Percentiles rank a stretch among this genome's conserved stretches.
Conservation (phyloP, 2,113 vertebrate species). For the Heliornis fulica region DNA sequence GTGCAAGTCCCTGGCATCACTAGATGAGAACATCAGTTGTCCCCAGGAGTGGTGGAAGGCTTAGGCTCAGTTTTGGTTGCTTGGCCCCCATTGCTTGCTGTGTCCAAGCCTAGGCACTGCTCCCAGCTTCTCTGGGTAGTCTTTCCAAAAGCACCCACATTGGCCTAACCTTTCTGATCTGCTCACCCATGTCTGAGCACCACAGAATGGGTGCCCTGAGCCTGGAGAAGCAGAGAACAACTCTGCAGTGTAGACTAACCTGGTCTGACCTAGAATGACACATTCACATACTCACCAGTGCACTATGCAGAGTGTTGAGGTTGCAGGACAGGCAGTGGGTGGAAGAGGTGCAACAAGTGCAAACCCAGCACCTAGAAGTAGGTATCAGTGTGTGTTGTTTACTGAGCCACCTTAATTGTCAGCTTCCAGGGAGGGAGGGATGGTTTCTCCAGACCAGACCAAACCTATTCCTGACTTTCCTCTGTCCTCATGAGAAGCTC, state of each 20-base stretch:
- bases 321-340: neutral
- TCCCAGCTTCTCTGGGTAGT: too few species aligned
- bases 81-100: neutral
- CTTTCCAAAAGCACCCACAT: neutral
- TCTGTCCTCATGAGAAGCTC: neutral
- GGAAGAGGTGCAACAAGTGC: neutral
- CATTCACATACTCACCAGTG: neutral
- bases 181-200: neutral
- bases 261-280: neutral
- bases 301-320: neutral
- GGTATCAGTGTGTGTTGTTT: neutral
- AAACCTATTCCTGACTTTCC: neutral
- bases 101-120: neutral
- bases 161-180: neutral
- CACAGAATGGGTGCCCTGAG: neutral
- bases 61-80: neutral
- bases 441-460: neutral
- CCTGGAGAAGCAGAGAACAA: neutral
- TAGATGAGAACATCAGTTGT: neutral
- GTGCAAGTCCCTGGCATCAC: neutral
- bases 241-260: neutral
- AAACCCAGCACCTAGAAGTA: neutral
- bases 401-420: neutral
- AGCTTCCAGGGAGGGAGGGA: neutral
- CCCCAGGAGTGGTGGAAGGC: neutral